A percentile compares a stretch with the other conserved stretches of the same genome.
Evolutionary conservation across 2,797 vertebrate species (phyloP).

Genomic region (Channallabes apus): DNA sequence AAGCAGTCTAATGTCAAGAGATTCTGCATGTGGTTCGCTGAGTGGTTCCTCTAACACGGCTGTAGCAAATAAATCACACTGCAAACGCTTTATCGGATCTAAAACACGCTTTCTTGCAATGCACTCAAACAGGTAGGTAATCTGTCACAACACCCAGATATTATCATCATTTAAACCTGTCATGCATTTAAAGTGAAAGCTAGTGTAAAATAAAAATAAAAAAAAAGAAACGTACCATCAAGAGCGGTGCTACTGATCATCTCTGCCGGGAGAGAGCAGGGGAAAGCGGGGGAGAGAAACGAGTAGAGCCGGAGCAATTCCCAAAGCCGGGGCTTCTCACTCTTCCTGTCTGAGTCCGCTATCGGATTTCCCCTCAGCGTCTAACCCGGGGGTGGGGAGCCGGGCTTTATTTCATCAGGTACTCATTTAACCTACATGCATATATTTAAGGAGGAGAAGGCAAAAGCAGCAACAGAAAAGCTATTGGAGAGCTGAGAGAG

Average conservation of each 20-base stretch:
- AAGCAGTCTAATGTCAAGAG: background rate
- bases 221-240: conserved; percentile 94
- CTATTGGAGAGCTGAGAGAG: conserved; percentile 75
- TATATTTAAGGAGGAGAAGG: conserved; percentile 81
- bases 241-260: conserved; percentile 99
- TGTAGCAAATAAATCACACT: background rate
- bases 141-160: conserved; percentile 33
- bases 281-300: conserved; percentile 78
- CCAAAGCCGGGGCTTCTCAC: conserved; percentile 82
- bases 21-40: background rate
- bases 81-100: conserved; percentile 3
- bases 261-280: conserved; percentile 85
- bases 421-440: conserved; percentile 91
- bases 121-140: conserved; percentile 33
- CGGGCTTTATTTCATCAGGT: conserved; percentile 82
- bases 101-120: conserved; percentile 1
- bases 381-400: conserved; percentile 76
- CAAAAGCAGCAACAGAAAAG: conserved; percentile 75
- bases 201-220: conserved; percentile 66
- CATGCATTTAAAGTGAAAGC: conserved; percentile 54
- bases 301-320: conserved; percentile 97
- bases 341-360: conserved; percentile 83
- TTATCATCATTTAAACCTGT: conserved; percentile 40
- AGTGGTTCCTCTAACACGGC: background rate
- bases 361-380: conserved; percentile 94